These are phyloP conservation scores for Periophthalmus modestus DNA, from an alignment of 2,113 vertebrate genomes.

Conservation along the genomic window DNA sequence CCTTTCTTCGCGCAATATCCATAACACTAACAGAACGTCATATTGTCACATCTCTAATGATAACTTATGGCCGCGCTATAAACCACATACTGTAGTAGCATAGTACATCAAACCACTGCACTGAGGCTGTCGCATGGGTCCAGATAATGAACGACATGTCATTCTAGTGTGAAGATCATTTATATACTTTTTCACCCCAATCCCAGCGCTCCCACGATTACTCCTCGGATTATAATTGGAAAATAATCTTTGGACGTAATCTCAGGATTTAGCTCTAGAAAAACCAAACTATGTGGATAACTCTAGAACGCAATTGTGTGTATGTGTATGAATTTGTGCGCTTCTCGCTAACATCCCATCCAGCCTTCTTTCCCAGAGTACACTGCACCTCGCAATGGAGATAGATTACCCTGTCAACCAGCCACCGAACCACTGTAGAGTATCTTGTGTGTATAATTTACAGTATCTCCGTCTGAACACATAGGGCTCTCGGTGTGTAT, in stretches of 20 bases:
- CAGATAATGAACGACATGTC: not conserved
- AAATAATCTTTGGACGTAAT: constrained; percentile 24
- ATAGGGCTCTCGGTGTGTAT: not conserved
- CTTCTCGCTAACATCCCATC: constrained; percentile 26
- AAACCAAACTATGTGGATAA: not conserved
- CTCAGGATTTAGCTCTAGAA: constrained; percentile 14
- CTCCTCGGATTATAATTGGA: constrained; percentile 22
- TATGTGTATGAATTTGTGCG: constrained; percentile 9
- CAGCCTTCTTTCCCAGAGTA: constrained; percentile 31
- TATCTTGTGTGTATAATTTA: constrained; percentile 37
- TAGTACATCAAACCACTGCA: constrained; percentile 4
- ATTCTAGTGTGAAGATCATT: not conserved
- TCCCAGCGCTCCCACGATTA: constrained; percentile 3
- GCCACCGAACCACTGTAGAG: constrained; percentile 30
- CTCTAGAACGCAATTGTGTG: not conserved
- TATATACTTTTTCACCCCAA: constrained; percentile 8
- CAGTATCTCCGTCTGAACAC: constrained; percentile 9
- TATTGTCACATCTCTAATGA: not conserved
- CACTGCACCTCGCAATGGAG: constrained; percentile 45
- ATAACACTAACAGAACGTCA: too few relatives aligned
- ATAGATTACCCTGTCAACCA: constrained; percentile 63
- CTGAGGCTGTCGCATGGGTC: not conserved
- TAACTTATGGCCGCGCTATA: not conserved
- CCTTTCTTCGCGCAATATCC: too few relatives aligned
- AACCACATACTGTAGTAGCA: not conserved